phyloP scores from a whole-genome alignment of 2,113 vertebrate genomes.

The Zosterops lateralis region DNA sequence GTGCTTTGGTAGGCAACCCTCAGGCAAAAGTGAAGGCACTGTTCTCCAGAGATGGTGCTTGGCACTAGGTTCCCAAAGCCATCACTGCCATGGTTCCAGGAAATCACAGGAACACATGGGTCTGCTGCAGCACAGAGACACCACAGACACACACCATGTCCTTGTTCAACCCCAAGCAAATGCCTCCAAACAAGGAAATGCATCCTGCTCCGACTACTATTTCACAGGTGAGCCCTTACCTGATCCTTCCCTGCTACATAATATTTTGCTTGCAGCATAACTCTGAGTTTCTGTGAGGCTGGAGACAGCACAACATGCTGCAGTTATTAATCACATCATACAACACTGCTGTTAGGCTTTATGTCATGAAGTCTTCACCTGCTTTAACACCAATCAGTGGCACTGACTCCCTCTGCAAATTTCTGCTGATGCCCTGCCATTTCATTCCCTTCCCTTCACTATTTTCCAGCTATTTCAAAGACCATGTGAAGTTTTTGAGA shows the following conservation, averaged over 20 bases:
- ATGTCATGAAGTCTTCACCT: neutral
- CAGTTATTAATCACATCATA: neutral
- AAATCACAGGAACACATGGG: rapidly evolving
- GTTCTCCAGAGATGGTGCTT: neutral
- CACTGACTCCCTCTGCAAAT: neutral
- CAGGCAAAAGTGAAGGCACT: neutral
- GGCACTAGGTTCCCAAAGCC: neutral
- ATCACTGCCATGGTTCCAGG: rapidly evolving
- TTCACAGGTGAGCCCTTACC: neutral
- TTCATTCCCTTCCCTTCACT: neutral
- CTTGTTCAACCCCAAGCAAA: neutral
- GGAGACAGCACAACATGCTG: neutral
- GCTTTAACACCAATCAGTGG: neutral
- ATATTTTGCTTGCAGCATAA: neutral
- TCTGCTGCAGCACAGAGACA: neutral
- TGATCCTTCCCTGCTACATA: neutral
- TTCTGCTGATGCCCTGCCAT: neutral
- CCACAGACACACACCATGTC: neutral
- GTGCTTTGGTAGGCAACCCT: neutral
- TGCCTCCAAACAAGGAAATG: neutral
- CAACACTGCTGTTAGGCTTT: neutral
- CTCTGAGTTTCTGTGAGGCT: neutral
- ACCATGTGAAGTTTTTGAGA: neutral
- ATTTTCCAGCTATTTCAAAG: neutral
- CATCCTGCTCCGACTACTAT: neutral